Conservation (phyloP, 1,140 invertebrate genomes). For the Drosophila azteca region DNA sequence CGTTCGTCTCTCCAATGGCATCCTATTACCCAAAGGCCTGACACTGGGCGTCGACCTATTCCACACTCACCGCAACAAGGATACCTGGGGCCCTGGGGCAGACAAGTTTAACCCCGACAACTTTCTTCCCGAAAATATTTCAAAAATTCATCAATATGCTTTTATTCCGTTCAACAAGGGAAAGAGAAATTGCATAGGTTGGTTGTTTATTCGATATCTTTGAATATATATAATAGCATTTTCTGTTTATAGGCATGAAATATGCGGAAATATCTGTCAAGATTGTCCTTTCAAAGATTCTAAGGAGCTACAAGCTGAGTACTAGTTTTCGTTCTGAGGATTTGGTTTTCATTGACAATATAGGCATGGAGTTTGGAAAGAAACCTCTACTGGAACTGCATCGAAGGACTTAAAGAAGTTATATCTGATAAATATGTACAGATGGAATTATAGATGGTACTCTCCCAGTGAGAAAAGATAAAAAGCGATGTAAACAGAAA, state of each 20-base stretch:
- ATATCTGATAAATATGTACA: too few species aligned
- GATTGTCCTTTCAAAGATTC: conserved; percentile 54
- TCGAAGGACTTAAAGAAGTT: conserved; percentile 12
- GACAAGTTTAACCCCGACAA: conserved; percentile 73
- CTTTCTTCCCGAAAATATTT: conserved; percentile 62
- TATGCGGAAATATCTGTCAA: conserved; percentile 56
- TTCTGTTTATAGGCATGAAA: conserved; percentile 48
- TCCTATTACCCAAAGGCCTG: conserved; percentile 51
- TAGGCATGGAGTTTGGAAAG: conserved; percentile 44
- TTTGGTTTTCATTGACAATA: conserved; percentile 47
- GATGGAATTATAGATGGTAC: too few species aligned
- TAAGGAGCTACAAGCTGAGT: conserved; percentile 57
- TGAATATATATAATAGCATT: background rate
- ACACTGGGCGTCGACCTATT: conserved; percentile 47
- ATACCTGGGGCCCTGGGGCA: conserved; percentile 66
- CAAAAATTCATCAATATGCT: conserved; percentile 58
- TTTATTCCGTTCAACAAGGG: conserved; percentile 77
- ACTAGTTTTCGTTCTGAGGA: conserved; percentile 60
- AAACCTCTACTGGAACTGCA: conserved; percentile 43
- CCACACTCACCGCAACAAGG: conserved; percentile 56
- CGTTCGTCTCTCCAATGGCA: conserved; percentile 46
- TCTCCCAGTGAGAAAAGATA: too few species aligned
- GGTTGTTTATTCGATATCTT: background rate
- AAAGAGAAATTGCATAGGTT: conserved; percentile 65
- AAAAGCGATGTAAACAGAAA: too few species aligned